These are phyloP conservation scores for Probaryconus sp. DNA, from an alignment of 1,140 invertebrate genomes.

Conservation along the genomic window DNA sequence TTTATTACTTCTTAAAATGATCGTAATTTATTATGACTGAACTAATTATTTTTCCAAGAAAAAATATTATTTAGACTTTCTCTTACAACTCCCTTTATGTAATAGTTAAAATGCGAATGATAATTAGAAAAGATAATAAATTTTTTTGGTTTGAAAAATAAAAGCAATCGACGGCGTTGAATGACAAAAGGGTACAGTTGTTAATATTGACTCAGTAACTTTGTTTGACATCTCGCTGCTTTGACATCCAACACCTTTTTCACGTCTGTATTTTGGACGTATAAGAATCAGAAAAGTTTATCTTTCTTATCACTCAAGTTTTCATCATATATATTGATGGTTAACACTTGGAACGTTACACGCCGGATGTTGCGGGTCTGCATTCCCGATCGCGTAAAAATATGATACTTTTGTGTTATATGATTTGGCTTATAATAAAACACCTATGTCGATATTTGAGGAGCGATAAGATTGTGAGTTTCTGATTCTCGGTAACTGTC, in stretches of 20 bases:
- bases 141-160: too few species aligned
- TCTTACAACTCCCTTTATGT: too few species aligned
- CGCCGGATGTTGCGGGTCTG: conserved; percentile 60
- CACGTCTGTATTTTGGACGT: conserved; percentile 10
- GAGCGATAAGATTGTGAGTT: conserved; percentile 63
- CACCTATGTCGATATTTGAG: conserved; percentile 66
- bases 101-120: too few species aligned
- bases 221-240: conserved; percentile 39
- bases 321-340: conserved; percentile 40
- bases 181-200: conserved; percentile 39
- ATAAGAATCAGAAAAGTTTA: conserved; percentile 53
- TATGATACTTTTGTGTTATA: conserved; percentile 52
- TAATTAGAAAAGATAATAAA: too few species aligned
- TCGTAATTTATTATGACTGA: neutral
- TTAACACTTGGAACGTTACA: conserved; percentile 55
- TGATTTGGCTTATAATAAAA: conserved; percentile 60
- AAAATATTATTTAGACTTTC: too few species aligned
- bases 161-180: conserved; percentile 19
- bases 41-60: too few species aligned
- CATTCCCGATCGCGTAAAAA: conserved; percentile 52
- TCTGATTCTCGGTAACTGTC: conserved; percentile 55
- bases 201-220: conserved; percentile 41
- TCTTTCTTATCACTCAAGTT: conserved; percentile 51
- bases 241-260: conserved; percentile 16
- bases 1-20: neutral